phyloP scores from a whole-genome alignment of 2,888 invertebrate genomes.

The Volucella inflata region DNA sequence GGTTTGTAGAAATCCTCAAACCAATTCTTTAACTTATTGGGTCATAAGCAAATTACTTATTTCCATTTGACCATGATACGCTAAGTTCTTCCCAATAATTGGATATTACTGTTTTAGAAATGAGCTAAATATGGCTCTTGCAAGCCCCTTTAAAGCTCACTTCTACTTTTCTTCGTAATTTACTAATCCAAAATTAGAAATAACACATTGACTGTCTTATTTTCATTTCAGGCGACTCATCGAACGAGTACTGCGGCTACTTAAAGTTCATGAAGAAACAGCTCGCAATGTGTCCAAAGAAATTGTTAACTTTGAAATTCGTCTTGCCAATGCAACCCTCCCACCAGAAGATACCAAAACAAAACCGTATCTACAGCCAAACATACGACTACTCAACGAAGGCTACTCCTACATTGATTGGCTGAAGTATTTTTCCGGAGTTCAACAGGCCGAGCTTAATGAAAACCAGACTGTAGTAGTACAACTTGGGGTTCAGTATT shows the following conservation, averaged over 20 bases:
- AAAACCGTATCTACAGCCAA: conserved; percentile 44
- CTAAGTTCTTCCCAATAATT: too few species aligned
- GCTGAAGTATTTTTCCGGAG: conserved; percentile 61
- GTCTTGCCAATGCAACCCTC: conserved; percentile 73
- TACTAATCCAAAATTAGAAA: not conserved
- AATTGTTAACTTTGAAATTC: conserved; percentile 76
- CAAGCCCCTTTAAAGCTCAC: too few species aligned
- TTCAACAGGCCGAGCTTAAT: conserved; percentile 18
- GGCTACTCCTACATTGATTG: conserved; percentile 69
- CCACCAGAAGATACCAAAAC: conserved; percentile 52
- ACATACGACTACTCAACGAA: conserved; percentile 36
- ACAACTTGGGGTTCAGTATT: conserved; percentile 85
- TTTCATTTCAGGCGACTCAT: conserved; percentile 85
- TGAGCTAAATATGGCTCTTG: too few species aligned
- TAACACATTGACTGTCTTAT: not conserved
- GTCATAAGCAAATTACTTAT: too few species aligned
- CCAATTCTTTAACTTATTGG: too few species aligned
- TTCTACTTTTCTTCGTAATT: too few species aligned
- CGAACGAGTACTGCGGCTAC: conserved; percentile 44
- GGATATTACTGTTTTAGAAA: too few species aligned
- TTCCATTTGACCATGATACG: too few species aligned
- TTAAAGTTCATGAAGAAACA: conserved; percentile 55
- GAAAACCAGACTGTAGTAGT: conserved; percentile 80
- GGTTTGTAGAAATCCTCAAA: too few species aligned
- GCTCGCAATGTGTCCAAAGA: conserved; percentile 65